Percentiles rank a stretch among this genome's conserved stretches.
These are phyloP conservation scores for Pseudonaja textilis DNA, from an alignment of 2,113 vertebrate genomes.

Conservation along the genomic window DNA sequence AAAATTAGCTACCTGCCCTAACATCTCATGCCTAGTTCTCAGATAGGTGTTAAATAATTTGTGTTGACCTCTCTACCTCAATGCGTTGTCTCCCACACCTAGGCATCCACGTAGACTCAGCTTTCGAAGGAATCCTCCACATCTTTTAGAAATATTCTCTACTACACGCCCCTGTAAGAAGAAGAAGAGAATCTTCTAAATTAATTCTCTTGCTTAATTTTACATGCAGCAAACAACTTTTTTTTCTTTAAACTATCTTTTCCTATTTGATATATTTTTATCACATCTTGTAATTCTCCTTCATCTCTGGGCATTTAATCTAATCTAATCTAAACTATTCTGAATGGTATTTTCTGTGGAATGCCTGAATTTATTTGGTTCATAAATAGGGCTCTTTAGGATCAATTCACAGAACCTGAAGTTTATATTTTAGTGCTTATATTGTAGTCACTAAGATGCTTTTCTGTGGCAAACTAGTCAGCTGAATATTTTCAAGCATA, in stretches of 20 bases:
- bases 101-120: conserved; percentile 90
- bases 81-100: conserved; percentile 93
- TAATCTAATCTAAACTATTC: background rate
- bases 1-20: background rate
- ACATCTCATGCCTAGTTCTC: background rate
- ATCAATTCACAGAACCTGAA: background rate
- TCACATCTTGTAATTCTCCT: background rate
- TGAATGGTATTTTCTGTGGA: background rate
- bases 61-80: conserved; percentile 75
- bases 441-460: background rate
- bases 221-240: background rate
- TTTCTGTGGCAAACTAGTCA: background rate
- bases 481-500: background rate
- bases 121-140: conserved; percentile 95
- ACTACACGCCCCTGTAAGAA: conserved; percentile 89
- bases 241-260: background rate
- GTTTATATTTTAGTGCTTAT: background rate
- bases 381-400: background rate
- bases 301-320: background rate
- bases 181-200: background rate
- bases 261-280: background rate
- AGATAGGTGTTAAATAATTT: fast-evolving
- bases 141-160: conserved; percentile 98
- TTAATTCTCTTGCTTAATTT: background rate
- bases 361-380: background rate